Percentiles rank a stretch among this genome's conserved stretches.
These are phyloP conservation scores for Amblyopsis hoosieri DNA, from an alignment of 2,797 vertebrate species.

Conservation along the genomic window DNA sequence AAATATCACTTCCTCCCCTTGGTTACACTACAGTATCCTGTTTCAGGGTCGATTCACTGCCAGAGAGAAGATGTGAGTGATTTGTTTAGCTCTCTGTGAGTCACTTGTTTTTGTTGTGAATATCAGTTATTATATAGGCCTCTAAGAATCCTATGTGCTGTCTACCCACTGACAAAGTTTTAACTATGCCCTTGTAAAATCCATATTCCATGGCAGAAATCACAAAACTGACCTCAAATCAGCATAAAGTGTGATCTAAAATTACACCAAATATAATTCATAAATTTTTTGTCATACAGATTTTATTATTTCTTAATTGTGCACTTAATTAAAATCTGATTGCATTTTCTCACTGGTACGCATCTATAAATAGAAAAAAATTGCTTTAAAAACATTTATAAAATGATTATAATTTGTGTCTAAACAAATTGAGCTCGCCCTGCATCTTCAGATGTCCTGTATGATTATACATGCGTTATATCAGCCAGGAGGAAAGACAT, in stretches of 20 bases:
- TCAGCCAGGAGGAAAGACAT: constrained; percentile 36
- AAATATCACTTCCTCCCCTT: neutral
- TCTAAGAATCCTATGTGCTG: constrained; percentile 40
- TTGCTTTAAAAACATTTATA: constrained; percentile 15
- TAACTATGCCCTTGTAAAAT: constrained; percentile 30
- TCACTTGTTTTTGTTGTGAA: constrained; percentile 74
- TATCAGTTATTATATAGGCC: constrained; percentile 71
- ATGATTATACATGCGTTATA: constrained; percentile 14
- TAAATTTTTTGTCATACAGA: constrained; percentile 11
- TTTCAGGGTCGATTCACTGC: neutral
- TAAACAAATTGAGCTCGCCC: constrained; percentile 28
- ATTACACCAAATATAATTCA: constrained; percentile 19
- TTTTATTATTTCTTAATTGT: constrained; percentile 18
- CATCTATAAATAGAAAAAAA: constrained; percentile 6
- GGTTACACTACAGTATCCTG: neutral
- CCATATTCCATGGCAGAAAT: constrained; percentile 25
- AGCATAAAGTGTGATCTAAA: constrained; percentile 29
- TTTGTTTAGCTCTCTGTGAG: constrained; percentile 33
- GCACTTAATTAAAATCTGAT: neutral
- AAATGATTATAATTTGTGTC: constrained; percentile 37
- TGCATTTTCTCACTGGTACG: constrained; percentile 9
- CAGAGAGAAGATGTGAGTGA: constrained; percentile 38
- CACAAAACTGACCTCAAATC: constrained; percentile 14
- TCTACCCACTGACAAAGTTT: constrained; percentile 32
- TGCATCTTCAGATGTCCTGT: constrained; percentile 23